Conservation (phyloP, 2,113 vertebrate species). For the Corythoichthys haematopterus region DNA sequence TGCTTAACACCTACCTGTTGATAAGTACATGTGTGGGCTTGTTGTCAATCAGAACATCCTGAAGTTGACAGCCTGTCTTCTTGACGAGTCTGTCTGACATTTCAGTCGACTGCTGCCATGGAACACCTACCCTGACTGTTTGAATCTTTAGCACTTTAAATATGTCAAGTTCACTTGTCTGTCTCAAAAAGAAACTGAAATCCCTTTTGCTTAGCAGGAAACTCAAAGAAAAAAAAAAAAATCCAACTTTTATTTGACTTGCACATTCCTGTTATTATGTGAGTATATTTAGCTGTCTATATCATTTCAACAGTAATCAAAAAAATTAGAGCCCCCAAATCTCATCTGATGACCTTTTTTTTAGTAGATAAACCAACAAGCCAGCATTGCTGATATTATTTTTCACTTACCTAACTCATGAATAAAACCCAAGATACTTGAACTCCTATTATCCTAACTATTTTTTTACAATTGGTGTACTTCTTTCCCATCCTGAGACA, state of each 20-base stretch:
- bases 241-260: neutral
- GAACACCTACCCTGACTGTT: neutral
- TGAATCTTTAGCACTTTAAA: conserved; percentile 3
- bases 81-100: neutral
- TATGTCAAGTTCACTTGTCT: neutral
- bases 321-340: conserved; percentile 4
- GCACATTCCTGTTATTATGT: neutral
- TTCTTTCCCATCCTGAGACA: too few relatives aligned
- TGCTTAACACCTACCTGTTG: conserved; percentile 4
- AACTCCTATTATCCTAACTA: too few relatives aligned
- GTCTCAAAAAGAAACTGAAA: neutral
- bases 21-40: neutral
- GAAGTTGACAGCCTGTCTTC: neutral
- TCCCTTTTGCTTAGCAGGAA: neutral
- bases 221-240: neutral
- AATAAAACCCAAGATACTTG: too few relatives aligned
- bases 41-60: conserved; percentile 3
- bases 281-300: neutral
- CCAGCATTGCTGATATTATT: neutral
- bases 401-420: too few relatives aligned
- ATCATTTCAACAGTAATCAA: neutral
- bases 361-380: conserved; percentile 3
- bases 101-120: conserved; percentile 1
- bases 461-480: too few relatives aligned
- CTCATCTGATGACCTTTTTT: conserved; percentile 2